These are phyloP conservation scores for Drosophila paulistorum DNA, from an alignment of 1,140 invertebrate species.

Conservation along the genomic window DNA sequence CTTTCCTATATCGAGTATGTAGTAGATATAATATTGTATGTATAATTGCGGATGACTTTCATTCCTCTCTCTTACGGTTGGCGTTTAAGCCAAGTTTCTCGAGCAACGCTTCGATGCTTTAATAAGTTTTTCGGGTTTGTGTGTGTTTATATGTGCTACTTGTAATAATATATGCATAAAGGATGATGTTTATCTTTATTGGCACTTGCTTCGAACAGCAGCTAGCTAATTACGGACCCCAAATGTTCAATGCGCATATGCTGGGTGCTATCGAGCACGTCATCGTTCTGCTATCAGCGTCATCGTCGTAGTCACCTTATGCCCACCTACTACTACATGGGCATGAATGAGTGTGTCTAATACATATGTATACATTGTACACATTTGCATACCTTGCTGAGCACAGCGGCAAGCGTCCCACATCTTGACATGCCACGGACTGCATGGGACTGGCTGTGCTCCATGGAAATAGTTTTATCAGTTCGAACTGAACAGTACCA, in stretches of 20 bases:
- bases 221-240: conserved; percentile 34
- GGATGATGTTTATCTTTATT: conserved; percentile 8
- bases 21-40: no score
- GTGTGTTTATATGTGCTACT: background rate
- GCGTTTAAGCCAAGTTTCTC: background rate
- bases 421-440: background rate
- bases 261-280: conserved; percentile 67
- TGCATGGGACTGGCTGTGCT: background rate
- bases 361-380: background rate
- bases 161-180: background rate
- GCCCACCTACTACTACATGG: background rate
- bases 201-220: background rate
- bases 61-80: no score
- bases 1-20: no score
- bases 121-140: background rate
- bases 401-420: conserved; percentile 17
- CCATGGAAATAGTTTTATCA: conserved; percentile 22
- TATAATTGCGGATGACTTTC: no score
- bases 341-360: background rate
- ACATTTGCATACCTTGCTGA: conserved; percentile 17
- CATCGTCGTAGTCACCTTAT: conserved; percentile 33
- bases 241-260: conserved; percentile 49
- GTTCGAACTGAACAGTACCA: conserved; percentile 45
- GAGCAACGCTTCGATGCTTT: background rate
- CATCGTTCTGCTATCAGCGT: conserved; percentile 51